A percentile compares a stretch with the other conserved stretches of the same genome.
phyloP scores from a whole-genome alignment of 1,140 invertebrate species.

The Pogonognathellus flavescens region DNA sequence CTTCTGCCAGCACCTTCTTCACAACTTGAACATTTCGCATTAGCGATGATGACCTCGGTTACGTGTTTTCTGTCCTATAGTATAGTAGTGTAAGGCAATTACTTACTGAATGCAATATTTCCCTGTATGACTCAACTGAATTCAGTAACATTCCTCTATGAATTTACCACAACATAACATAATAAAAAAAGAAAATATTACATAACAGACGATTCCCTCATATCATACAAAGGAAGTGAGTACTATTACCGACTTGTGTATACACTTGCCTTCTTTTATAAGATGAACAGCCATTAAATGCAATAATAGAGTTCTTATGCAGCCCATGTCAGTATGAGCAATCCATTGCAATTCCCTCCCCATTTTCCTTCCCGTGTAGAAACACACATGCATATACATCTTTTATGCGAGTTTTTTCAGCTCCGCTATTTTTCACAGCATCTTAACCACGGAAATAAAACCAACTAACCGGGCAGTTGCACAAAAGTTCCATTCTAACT shows the following conservation, averaged over 20 bases:
- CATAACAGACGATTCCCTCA: not conserved
- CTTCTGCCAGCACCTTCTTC: no score
- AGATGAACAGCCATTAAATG: constrained; percentile 30
- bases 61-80: no score
- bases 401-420: constrained; percentile 18
- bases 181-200: not conserved
- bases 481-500: not conserved
- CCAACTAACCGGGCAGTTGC: constrained; percentile 37
- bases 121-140: constrained; percentile 13
- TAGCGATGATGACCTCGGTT: constrained; percentile 11
- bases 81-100: not conserved
- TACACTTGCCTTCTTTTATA: not conserved
- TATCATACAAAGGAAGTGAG: not conserved
- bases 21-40: no score
- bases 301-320: constrained; percentile 49
- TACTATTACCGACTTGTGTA: not conserved
- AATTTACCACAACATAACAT: constrained; percentile 17
- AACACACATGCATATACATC: not conserved
- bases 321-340: constrained; percentile 12
- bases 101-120: constrained; percentile 1
- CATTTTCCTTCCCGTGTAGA: not conserved
- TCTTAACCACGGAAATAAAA: constrained; percentile 50
- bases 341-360: constrained; percentile 41
- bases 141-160: constrained; percentile 13
- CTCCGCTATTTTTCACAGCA: constrained; percentile 39